Percentiles rank a stretch among this genome's conserved stretches.
These are phyloP conservation scores for Anolis sagrei DNA, from an alignment of 2,113 vertebrate species.

Conservation along the genomic window DNA sequence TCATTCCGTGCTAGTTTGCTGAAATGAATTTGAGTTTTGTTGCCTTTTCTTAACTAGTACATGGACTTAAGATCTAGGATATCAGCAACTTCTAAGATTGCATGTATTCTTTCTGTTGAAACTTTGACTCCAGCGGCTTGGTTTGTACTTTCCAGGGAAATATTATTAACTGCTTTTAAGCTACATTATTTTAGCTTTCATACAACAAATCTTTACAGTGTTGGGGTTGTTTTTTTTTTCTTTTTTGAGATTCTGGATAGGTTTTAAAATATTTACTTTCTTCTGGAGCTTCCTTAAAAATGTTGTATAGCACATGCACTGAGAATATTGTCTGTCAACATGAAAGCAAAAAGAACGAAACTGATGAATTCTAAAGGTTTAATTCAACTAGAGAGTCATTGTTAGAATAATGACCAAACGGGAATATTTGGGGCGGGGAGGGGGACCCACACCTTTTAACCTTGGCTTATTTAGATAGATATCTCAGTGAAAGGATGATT, in stretches of 20 bases:
- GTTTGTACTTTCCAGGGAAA: conserved; percentile 56
- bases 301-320: conserved; percentile 82
- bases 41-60: conserved; percentile 59
- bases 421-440: conserved; percentile 74
- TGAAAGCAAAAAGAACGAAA: conserved; percentile 73
- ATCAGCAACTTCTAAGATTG: conserved; percentile 20
- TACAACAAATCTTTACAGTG: conserved; percentile 72
- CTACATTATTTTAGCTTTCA: conserved; percentile 60
- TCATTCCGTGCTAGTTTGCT: conserved; percentile 57
- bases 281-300: conserved; percentile 84
- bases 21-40: conserved; percentile 58
- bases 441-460: conserved; percentile 64
- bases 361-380: conserved; percentile 71
- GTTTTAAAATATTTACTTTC: conserved; percentile 78
- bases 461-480: conserved; percentile 78
- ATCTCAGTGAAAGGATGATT: conserved; percentile 62
- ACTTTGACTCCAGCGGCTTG: conserved; percentile 46
- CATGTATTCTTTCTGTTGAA: conserved; percentile 18
- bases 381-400: conserved; percentile 66
- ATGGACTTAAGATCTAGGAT: conserved; percentile 5
- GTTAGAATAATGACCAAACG: conserved; percentile 71
- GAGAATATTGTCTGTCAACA: conserved; percentile 77
- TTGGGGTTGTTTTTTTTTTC: conserved; percentile 75
- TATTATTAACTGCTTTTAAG: conserved; percentile 64
- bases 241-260: conserved; percentile 81